These are phyloP conservation scores for Boulengeromyrus knoepffleri DNA, from an alignment of 2,113 vertebrate genomes.

Conservation along the genomic window DNA sequence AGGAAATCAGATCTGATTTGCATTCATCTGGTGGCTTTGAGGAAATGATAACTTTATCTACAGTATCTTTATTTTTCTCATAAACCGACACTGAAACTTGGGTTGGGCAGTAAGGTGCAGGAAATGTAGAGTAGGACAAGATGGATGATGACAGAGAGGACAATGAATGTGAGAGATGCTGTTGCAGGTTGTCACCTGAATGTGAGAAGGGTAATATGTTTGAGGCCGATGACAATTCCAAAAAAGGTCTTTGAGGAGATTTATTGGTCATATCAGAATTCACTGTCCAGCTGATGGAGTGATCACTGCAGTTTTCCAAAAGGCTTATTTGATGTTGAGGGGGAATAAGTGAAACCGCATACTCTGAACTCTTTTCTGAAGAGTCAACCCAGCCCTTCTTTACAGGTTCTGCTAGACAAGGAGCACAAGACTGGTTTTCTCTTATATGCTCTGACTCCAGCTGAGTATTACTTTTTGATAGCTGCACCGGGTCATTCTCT, in stretches of 20 bases:
- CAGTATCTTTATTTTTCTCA: slow-evolving; percentile 69
- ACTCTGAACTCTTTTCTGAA: slow-evolving; percentile 54
- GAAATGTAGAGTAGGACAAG: slow-evolving; percentile 71
- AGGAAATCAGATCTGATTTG: slow-evolving; percentile 56
- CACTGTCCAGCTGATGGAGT: slow-evolving; percentile 64
- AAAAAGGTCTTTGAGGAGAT: slow-evolving; percentile 72
- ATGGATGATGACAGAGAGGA: slow-evolving; percentile 67
- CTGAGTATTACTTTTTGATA: neutral
- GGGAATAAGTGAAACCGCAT: slow-evolving; percentile 54
- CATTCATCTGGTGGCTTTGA: slow-evolving; percentile 50
- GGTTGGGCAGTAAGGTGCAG: slow-evolving; percentile 63
- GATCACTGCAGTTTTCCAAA: slow-evolving; percentile 66
- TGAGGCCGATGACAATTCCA: slow-evolving; percentile 72
- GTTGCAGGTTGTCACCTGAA: slow-evolving; percentile 56
- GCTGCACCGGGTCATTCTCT: slow-evolving; percentile 29
- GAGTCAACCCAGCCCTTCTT: slow-evolving; percentile 75
- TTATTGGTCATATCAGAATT: slow-evolving; percentile 78
- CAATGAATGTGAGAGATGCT: slow-evolving; percentile 45
- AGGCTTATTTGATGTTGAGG: slow-evolving; percentile 50
- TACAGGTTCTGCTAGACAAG: slow-evolving; percentile 66
- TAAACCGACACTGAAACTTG: slow-evolving; percentile 67
- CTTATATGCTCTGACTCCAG: slow-evolving; percentile 44
- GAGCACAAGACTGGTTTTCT: slow-evolving; percentile 57
- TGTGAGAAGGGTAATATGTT: slow-evolving; percentile 71
- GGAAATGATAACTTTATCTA: slow-evolving; percentile 60